phyloP scores from a whole-genome alignment of 2,797 vertebrate species.

The Spondyliosoma cantharus region DNA sequence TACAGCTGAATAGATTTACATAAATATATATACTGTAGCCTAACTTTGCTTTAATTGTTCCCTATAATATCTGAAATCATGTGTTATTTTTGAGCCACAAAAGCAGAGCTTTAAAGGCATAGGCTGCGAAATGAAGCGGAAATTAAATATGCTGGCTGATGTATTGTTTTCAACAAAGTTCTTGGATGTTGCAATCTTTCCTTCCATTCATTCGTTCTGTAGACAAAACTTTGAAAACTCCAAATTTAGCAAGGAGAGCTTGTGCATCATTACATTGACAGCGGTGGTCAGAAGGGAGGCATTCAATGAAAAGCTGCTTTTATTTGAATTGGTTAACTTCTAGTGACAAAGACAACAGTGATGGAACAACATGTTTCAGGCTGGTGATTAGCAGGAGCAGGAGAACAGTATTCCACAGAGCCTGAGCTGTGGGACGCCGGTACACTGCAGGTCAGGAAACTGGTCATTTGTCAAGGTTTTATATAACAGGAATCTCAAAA shows the following conservation, averaged over 20 bases:
- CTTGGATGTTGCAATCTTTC: background rate
- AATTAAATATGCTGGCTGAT: background rate
- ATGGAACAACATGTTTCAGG: background rate
- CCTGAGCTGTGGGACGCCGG: background rate
- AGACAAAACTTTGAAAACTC: background rate
- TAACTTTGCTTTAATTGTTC: background rate
- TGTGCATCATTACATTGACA: background rate
- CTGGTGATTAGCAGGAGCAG: background rate
- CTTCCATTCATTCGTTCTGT: background rate
- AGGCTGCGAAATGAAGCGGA: background rate
- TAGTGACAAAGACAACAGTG: background rate
- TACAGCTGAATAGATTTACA: background rate
- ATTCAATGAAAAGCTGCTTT: background rate
- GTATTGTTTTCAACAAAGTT: background rate
- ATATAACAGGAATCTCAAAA: background rate
- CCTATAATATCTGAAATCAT: conserved; percentile 7
- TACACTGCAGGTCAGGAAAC: background rate
- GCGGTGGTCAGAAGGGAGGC: background rate
- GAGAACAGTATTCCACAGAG: background rate
- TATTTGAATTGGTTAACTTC: background rate
- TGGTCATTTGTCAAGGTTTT: conserved; percentile 1
- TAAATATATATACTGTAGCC: conserved; percentile 1
- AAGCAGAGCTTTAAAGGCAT: conserved; percentile 9
- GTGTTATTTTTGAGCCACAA: conserved; percentile 7
- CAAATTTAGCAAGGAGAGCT: background rate